phyloP scores from a whole-genome alignment of 2,888 invertebrate species.

The Drosophila neotestacea region DNA sequence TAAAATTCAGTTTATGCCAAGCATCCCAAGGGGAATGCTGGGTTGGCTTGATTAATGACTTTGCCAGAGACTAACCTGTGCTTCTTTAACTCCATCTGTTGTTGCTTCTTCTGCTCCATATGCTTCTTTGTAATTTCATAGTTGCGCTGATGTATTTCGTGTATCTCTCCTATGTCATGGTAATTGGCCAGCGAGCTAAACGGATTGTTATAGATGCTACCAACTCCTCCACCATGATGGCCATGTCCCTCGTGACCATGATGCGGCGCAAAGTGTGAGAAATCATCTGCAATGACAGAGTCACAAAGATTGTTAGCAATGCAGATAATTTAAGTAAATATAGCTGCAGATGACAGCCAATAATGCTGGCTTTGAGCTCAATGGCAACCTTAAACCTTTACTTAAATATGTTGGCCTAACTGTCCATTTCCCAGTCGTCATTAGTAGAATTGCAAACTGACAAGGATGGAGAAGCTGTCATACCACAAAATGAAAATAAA shows the following conservation, averaged over 20 bases:
- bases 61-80: conserved; percentile 82
- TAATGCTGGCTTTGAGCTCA: conserved; percentile 15
- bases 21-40: conserved; percentile 10
- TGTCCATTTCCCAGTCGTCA: not conserved
- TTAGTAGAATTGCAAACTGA: too few relatives aligned
- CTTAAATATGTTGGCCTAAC: not conserved
- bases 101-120: conserved; percentile 76
- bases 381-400: conserved; percentile 34
- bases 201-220: conserved; percentile 83
- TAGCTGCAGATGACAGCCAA: conserved; percentile 25
- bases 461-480: not conserved
- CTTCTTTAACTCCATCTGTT: conserved; percentile 80
- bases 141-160: conserved; percentile 83
- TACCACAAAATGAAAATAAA: not conserved
- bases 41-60: conserved; percentile 54
- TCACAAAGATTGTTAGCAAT: conserved; percentile 26
- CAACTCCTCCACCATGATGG: conserved; percentile 71
- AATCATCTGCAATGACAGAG: conserved; percentile 75
- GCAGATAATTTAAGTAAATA: conserved; percentile 63
- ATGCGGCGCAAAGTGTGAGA: conserved; percentile 72
- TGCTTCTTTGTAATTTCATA: conserved; percentile 85
- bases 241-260: conserved; percentile 80
- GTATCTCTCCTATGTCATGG: conserved; percentile 82
- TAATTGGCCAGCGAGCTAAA: conserved; percentile 83
- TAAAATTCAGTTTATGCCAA: conserved; percentile 48